Percentiles rank a stretch among this genome's conserved stretches.
Conservation (phyloP, 2,113 vertebrate species). For the Nycticebus coucang region DNA sequence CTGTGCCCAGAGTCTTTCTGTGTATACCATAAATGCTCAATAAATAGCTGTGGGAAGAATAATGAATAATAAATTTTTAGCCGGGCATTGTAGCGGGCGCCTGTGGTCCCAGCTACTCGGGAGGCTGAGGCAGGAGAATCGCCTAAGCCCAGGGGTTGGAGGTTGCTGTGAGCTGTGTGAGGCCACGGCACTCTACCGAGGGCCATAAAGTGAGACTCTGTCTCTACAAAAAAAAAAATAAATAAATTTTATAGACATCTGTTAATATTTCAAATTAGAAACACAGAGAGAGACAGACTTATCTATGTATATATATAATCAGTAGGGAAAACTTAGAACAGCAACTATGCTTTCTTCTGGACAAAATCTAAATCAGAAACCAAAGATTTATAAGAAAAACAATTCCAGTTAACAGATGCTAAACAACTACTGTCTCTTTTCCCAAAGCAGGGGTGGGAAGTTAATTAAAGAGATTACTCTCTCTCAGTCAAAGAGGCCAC, state of each 20-base stretch:
- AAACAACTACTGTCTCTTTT: neutral
- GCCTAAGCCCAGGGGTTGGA: too few species aligned
- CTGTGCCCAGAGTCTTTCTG: too few species aligned
- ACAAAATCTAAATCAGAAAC: neutral
- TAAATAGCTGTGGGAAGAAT: neutral
- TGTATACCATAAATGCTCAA: neutral
- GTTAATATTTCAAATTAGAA: neutral
- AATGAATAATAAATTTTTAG: neutral
- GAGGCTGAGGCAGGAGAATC: too few species aligned
- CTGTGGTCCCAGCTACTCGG: too few species aligned
- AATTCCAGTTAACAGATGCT: neutral
- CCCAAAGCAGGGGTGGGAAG: neutral
- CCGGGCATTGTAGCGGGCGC: too few species aligned
- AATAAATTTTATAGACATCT: neutral
- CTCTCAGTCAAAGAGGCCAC: neutral
- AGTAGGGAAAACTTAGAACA: neutral
- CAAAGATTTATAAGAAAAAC: neutral
- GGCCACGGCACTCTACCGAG: too few species aligned
- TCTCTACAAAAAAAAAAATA: too few species aligned
- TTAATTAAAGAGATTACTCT: neutral
- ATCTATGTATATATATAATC: neutral
- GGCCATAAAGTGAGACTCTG: too few species aligned
- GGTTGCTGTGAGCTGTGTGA: too few species aligned
- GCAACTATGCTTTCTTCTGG: neutral
- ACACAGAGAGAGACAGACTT: neutral